phyloP scores from a whole-genome alignment of 2,888 invertebrate genomes.

The Pristionchus maxplancki region DNA sequence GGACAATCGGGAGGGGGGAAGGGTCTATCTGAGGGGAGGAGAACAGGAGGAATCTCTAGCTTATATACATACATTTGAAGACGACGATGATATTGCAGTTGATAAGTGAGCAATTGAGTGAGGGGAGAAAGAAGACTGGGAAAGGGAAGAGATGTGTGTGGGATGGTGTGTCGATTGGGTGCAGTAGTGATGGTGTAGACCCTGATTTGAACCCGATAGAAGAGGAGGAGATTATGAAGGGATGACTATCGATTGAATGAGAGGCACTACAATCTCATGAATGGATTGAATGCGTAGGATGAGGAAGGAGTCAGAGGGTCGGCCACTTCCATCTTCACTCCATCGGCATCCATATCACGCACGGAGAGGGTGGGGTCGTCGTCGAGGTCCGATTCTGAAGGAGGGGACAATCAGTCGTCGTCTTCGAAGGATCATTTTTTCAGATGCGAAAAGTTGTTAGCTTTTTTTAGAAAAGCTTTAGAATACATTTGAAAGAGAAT shows the following conservation, averaged over 20 bases:
- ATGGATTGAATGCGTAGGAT: background rate
- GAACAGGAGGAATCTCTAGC: background rate
- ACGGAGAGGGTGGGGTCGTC: conserved; percentile 60
- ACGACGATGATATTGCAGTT: conserved; percentile 1
- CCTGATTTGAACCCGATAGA: conserved; percentile 34
- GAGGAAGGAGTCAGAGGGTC: background rate
- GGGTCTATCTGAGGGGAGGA: background rate
- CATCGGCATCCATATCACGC: conserved; percentile 19
- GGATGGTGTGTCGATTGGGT: conserved; percentile 15
- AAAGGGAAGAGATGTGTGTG: background rate
- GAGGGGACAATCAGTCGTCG: background rate
- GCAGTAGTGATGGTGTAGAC: conserved; percentile 23
- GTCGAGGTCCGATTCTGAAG: conserved; percentile 53
- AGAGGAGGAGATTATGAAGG: conserved; percentile 24
- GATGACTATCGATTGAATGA: conserved; percentile 30
- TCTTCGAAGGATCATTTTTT: background rate
- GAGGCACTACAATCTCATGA: background rate
- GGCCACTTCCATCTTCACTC: conserved; percentile 35
- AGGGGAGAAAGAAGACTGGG: background rate
- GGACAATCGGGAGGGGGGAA: background rate
- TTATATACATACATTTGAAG: conserved; percentile 43
- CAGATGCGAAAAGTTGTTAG: background rate
- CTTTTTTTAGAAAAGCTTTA: too few relatives aligned
- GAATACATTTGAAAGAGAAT: background rate
- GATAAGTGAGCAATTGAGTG: conserved; percentile 16